A percentile compares a stretch with the other conserved stretches of the same genome.
Conservation (phyloP, 2,113 vertebrate species). For the Piaya cayana region DNA sequence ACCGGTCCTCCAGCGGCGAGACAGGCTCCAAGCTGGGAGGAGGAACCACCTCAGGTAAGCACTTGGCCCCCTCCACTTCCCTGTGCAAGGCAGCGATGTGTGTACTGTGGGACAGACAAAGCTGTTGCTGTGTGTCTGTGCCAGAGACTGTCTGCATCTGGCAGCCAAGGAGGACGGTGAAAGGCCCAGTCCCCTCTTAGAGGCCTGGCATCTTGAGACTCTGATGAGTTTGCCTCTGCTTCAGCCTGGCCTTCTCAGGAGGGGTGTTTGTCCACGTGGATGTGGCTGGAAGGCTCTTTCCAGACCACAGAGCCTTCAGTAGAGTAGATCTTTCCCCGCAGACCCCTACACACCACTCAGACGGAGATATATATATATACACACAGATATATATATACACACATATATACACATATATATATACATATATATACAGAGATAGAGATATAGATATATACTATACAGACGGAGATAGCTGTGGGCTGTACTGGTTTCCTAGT, state of each 20-base stretch:
- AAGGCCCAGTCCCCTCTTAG: not conserved
- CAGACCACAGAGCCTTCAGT: not conserved
- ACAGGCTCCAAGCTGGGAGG: slow-evolving; percentile 62
- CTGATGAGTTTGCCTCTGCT: not conserved
- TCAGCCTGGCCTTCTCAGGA: not conserved
- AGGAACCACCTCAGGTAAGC: slow-evolving; percentile 73
- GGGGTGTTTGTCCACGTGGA: not conserved
- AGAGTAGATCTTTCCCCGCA: fast-evolving
- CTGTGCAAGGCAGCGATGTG: fast-evolving
- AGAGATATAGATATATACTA: no score
- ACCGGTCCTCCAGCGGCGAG: slow-evolving; percentile 68
- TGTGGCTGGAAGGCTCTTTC: not conserved
- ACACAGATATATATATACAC: no score
- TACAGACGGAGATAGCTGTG: not conserved
- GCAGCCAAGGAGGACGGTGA: not conserved
- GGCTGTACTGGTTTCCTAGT: not conserved
- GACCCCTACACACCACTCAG: not conserved
- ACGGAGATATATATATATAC: no score
- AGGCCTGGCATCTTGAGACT: not conserved
- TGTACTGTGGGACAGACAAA: not conserved
- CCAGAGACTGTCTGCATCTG: not conserved
- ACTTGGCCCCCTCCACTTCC: not conserved
- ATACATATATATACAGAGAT: no score
- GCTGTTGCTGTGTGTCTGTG: not conserved
- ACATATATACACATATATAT: no score